Base-by-base conservation (phyloP, 1,140 invertebrate genomes). In the Ceratina australensis region DNA sequence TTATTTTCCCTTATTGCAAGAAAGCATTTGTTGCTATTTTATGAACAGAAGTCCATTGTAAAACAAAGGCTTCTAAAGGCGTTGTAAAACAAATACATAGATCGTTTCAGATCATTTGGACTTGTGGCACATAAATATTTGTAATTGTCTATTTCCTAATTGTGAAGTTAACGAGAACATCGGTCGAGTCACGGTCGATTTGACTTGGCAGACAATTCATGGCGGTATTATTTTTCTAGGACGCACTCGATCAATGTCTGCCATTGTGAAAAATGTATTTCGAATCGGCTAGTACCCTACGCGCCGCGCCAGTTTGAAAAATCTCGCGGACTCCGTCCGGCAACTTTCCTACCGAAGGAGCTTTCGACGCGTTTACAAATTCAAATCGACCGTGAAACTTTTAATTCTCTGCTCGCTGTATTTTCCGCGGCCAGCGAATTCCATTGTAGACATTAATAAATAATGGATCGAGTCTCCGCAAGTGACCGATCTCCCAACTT, bases 241-340 rank as follows among this genome's bases (percentile, higher is more conserved):
- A 22, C 52, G 72, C 42, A 72, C 56, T 81, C 79, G 67, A 82
- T 82, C 80, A 82, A 81, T 33, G 79, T 82, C 72, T 67, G 79
- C 24, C 72, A 71, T 16, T 18, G 42, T 82, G 72, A 81, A 81
- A 82, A 81, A 82, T 82, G 60, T 82, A 77, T 81, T 77, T 82
- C 52, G 66, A 82, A 78, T 77, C 64, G 72, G 22, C 24, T 5
- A 42, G 33, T 10, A 42, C 10, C 33, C 33, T 10, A 66, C n/a
- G 64, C 47, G 57, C 28, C 33, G 10, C 28, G 28, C 24, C 28
- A 61, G 66, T 15, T 64, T 24, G 56, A 61, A 64, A 78, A 82
- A 78, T 81, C 71, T 81, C 33, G 61, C 60, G 59, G 63, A 79
- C 73, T 24, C 3, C 0, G 72, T 80, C 67, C 63, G 56, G 60